Conservation (phyloP, 2,113 vertebrate species). For the Arothron firmamentum region DNA sequence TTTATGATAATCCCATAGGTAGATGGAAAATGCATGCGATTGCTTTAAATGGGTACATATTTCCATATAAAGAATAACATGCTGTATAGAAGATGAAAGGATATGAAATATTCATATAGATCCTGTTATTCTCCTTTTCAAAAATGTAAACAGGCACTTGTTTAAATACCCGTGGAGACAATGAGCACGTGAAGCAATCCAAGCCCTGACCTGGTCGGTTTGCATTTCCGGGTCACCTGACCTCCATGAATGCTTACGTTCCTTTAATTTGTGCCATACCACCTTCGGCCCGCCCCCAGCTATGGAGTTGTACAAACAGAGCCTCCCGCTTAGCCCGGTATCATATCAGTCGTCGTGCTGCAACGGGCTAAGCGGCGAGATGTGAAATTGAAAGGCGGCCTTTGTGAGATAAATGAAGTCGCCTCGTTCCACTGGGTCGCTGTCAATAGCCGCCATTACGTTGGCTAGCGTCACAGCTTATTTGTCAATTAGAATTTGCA, state of each 20-base stretch:
- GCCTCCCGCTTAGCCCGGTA: conserved; percentile 46
- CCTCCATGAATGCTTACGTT: not conserved
- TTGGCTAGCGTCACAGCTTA: conserved; percentile 60
- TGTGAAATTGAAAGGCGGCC: conserved; percentile 79
- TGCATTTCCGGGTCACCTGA: not conserved
- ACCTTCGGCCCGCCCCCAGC: conserved; percentile 18
- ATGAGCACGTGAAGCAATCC: too few species aligned
- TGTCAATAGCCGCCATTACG: conserved; percentile 66
- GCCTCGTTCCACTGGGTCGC: conserved; percentile 55
- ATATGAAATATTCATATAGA: too few species aligned
- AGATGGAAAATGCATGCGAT: too few species aligned
- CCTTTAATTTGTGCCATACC: conserved; percentile 23
- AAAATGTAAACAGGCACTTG: too few species aligned
- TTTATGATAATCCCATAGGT: too few species aligned
- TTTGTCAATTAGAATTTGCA: conserved; percentile 49
- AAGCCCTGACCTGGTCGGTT: too few species aligned
- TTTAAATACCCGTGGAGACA: too few species aligned
- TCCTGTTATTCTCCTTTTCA: too few species aligned
- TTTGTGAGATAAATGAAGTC: conserved; percentile 76
- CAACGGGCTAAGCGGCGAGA: conserved; percentile 66
- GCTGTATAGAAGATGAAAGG: too few species aligned
- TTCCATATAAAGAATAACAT: too few species aligned
- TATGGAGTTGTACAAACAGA: conserved; percentile 16
- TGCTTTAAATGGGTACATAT: too few species aligned
- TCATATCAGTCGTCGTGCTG: conserved; percentile 66